Evolutionary conservation across 1,140 invertebrate genomes (phyloP).

Genomic region (Rhagoletis zephyria): DNA sequence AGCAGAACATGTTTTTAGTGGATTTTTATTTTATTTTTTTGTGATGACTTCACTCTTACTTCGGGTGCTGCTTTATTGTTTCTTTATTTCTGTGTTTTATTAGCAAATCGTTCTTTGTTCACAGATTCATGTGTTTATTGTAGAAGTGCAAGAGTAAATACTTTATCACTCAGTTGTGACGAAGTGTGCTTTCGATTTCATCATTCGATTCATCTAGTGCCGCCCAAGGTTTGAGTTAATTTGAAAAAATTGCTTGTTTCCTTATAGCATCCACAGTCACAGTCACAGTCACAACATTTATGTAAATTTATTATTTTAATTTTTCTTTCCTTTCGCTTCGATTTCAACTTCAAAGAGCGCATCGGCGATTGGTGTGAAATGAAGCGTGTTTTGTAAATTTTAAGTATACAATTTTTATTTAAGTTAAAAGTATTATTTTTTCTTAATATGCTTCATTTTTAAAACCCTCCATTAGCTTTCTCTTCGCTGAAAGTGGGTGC

Average conservation of each 20-base stretch:
- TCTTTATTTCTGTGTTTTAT: too few relatives aligned
- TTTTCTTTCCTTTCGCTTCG: background rate
- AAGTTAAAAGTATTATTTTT: background rate
- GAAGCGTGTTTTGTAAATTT: background rate
- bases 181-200: constrained; percentile 4
- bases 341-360: constrained; percentile 3
- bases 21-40: too few relatives aligned
- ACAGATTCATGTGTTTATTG: background rate
- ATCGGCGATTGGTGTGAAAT: constrained; percentile 30
- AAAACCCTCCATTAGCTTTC: background rate
- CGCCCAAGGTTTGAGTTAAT: constrained; percentile 61
- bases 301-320: background rate
- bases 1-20: constrained; percentile 53
- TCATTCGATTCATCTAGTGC: background rate
- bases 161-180: constrained; percentile 11
- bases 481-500: background rate
- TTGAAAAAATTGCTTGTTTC: constrained; percentile 66
- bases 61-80: too few relatives aligned
- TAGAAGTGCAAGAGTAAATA: too few relatives aligned
- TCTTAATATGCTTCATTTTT: too few relatives aligned
- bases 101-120: background rate
- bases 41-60: too few relatives aligned
- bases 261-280: background rate
- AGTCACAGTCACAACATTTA: background rate
- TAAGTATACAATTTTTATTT: background rate